Evolutionary conservation across 2,888 invertebrate species (phyloP).

Genomic region (Anodontia alba): DNA sequence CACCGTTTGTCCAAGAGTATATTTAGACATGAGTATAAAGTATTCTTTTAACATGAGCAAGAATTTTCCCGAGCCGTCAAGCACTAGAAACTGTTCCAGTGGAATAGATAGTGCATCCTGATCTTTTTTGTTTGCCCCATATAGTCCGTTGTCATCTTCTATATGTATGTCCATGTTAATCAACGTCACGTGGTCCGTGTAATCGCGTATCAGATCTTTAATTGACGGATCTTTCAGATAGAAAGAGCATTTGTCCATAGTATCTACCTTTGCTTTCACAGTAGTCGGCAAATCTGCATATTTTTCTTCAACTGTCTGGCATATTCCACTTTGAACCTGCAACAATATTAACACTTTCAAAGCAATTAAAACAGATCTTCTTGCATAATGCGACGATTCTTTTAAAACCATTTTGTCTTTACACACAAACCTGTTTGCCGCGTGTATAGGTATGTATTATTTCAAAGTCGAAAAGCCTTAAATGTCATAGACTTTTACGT

Average conservation of each 20-base stretch:
- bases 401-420: too few species aligned
- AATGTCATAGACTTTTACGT: too few species aligned
- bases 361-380: too few species aligned
- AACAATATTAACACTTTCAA: too few species aligned
- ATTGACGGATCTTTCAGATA: not conserved
- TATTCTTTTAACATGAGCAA: not conserved
- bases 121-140: not conserved
- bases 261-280: not conserved
- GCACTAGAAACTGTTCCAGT: not conserved
- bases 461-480: too few species aligned
- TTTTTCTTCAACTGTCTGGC: not conserved
- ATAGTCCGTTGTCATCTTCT: not conserved
- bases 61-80: not conserved
- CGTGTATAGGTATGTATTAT: too few species aligned
- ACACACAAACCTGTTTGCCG: too few species aligned
- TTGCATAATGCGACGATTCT: too few species aligned
- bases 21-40: not conserved
- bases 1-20: not conserved
- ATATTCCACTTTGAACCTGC: too few species aligned
- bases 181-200: not conserved
- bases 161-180: not conserved
- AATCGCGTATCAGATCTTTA: not conserved
- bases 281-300: not conserved
- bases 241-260: not conserved
- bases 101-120: not conserved